A percentile compares a stretch with the other conserved stretches of the same genome.
Conservation (phyloP, 2,888 invertebrate species). For the Archaeoteleia sp. region DNA sequence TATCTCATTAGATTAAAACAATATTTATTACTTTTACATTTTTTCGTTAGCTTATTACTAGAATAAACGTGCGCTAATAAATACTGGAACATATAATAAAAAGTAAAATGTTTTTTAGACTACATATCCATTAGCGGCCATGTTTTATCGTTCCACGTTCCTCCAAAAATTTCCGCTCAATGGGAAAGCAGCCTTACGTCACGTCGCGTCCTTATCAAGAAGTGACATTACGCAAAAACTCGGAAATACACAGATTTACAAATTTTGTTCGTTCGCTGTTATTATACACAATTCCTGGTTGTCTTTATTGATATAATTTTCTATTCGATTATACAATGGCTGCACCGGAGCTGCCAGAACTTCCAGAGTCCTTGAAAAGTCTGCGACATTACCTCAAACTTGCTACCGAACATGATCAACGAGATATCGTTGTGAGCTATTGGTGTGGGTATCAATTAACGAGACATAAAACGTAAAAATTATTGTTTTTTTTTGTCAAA, state of each 20-base stretch:
- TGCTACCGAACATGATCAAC: constrained; percentile 91
- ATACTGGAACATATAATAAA: too few relatives aligned
- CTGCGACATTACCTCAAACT: constrained; percentile 94
- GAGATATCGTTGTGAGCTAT: constrained; percentile 93
- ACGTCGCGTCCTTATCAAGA: constrained; percentile 1
- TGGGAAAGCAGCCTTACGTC: constrained; percentile 19
- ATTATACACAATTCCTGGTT: neutral
- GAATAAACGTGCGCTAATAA: too few relatives aligned
- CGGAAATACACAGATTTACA: neutral
- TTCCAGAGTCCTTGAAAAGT: constrained; percentile 86
- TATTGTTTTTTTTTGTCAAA: too few relatives aligned
- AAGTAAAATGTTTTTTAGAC: too few relatives aligned
- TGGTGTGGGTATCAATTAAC: constrained; percentile 82
- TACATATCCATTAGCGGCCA: too few relatives aligned
- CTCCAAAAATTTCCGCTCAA: neutral
- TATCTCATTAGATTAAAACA: too few relatives aligned
- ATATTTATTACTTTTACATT: too few relatives aligned
- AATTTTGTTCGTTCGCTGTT: neutral
- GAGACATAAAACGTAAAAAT: neutral
- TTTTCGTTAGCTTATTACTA: too few relatives aligned
- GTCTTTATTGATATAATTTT: neutral
- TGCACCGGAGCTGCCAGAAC: constrained; percentile 79
- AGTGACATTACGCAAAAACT: constrained; percentile 31
- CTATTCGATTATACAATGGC: constrained; percentile 61
- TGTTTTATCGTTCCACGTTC: constrained; percentile 19